Conservation (phyloP, 2,113 vertebrate genomes). For the Camelus dromedarius region DNA sequence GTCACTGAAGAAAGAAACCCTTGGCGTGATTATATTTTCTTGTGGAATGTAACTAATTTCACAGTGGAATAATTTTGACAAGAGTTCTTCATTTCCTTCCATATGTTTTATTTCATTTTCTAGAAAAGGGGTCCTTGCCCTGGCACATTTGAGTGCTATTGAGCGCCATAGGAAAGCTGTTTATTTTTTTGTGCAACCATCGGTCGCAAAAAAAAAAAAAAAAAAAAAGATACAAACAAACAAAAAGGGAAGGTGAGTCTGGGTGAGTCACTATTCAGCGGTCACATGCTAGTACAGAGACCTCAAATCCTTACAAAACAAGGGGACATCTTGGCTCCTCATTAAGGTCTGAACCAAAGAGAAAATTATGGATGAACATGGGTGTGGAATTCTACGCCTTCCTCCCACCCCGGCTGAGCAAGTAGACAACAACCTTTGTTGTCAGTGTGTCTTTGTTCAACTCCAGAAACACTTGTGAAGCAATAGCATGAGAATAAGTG, state of each 20-base stretch:
- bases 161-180: constrained; percentile 21
- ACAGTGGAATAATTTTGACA: constrained; percentile 81
- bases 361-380: background rate
- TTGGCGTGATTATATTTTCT: constrained; percentile 75
- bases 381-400: background rate
- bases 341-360: background rate
- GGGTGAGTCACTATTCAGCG: background rate
- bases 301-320: background rate
- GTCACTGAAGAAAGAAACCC: constrained; percentile 77
- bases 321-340: background rate
- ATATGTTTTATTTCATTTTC: constrained; percentile 74
- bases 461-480: background rate
- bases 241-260: background rate
- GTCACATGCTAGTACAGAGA: background rate
- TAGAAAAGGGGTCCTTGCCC: constrained; percentile 43
- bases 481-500: background rate
- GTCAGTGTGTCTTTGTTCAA: background rate
- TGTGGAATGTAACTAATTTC: constrained; percentile 82
- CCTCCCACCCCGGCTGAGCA: background rate
- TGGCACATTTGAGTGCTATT: constrained; percentile 70
- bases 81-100: constrained; percentile 74
- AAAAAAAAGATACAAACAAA: background rate
- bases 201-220: background rate
- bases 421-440: background rate
- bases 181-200: constrained; percentile 44